Evolutionary conservation across 2,888 invertebrate species (phyloP).

Genomic region (Temnothorax rugatulus): DNA sequence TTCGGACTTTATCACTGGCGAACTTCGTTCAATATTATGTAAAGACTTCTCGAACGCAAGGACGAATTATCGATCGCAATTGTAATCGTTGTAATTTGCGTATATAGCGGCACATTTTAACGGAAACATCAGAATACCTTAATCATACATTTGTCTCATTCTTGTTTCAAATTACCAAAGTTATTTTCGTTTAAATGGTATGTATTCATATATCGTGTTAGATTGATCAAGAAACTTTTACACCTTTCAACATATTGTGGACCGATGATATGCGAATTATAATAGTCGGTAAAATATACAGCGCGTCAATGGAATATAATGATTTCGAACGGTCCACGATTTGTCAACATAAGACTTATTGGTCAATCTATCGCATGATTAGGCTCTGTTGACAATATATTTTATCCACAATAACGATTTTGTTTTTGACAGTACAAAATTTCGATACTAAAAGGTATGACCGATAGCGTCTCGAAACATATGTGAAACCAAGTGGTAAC

Average conservation of each 20-base stretch:
- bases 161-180: constrained; percentile 10
- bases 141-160: neutral
- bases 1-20: constrained; percentile 37
- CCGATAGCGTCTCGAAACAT: no score
- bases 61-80: constrained; percentile 64
- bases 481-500: neutral
- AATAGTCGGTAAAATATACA: neutral
- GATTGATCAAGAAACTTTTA: constrained; percentile 8
- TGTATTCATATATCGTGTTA: neutral
- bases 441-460: neutral
- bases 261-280: neutral
- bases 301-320: neutral
- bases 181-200: neutral
- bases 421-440: constrained; percentile 2
- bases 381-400: neutral
- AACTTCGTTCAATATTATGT: constrained; percentile 51
- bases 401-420: neutral
- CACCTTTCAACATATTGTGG: neutral
- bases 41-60: constrained; percentile 60
- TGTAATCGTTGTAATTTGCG: constrained; percentile 16
- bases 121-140: neutral
- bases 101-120: neutral
- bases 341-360: neutral
- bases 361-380: neutral
- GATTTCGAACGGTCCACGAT: neutral